These are phyloP conservation scores for Lordiphosa mommai DNA, from an alignment of 1,140 invertebrate genomes.

Conservation along the genomic window DNA sequence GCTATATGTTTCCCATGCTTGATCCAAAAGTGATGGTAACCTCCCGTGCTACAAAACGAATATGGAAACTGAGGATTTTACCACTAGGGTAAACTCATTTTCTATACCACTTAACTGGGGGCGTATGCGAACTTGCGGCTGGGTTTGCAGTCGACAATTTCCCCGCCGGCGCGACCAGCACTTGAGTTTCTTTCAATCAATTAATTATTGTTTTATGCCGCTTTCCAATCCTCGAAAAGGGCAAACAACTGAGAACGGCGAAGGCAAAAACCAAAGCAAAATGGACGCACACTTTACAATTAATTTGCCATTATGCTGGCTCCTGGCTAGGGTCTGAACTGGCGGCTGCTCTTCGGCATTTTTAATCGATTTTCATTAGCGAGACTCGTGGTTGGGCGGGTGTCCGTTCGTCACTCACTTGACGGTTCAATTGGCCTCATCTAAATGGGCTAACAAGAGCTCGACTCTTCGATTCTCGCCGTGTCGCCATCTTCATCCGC, in stretches of 20 bases:
- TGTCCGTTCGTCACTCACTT: slow-evolving; percentile 60
- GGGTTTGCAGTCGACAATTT: slow-evolving; percentile 20
- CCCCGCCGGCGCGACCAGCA: slow-evolving; percentile 45
- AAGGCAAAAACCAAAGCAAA: slow-evolving; percentile 69
- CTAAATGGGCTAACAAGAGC: slow-evolving; percentile 63
- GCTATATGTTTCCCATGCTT: too few species aligned
- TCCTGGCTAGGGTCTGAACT: not conserved
- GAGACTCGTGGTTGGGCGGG: slow-evolving; percentile 16
- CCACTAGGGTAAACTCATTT: slow-evolving; percentile 66
- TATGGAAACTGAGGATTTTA: slow-evolving; percentile 58
- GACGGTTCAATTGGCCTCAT: slow-evolving; percentile 69
- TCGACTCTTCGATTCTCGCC: slow-evolving; percentile 23
- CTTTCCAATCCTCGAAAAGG: slow-evolving; percentile 63
- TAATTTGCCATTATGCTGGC: slow-evolving; percentile 66
- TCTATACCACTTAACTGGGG: slow-evolving; percentile 61
- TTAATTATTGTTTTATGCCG: slow-evolving; percentile 74
- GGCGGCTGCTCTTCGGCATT: slow-evolving; percentile 28
- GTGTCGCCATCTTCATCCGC: slow-evolving; percentile 5
- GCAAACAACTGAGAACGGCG: slow-evolving; percentile 19
- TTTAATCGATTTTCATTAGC: slow-evolving; percentile 76
- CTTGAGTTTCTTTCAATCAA: slow-evolving; percentile 69
- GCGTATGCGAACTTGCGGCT: slow-evolving; percentile 1
- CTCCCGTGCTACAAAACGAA: slow-evolving; percentile 3
- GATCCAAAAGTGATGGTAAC: not conserved
- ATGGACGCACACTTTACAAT: slow-evolving; percentile 73